These are phyloP conservation scores for Piprites chloris DNA, from an alignment of 2,113 vertebrate genomes.

Conservation along the genomic window DNA sequence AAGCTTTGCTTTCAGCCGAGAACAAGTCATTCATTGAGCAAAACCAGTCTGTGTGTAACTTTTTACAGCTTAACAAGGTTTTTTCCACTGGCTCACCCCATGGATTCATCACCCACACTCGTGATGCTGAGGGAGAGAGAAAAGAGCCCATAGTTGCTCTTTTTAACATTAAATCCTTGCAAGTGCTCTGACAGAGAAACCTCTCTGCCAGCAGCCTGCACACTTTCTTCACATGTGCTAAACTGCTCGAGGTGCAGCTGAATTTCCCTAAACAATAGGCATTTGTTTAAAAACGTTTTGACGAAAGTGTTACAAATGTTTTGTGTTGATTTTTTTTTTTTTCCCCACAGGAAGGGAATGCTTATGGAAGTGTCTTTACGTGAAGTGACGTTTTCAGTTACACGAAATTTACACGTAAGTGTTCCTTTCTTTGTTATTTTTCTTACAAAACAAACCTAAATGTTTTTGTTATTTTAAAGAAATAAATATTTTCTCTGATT, in stretches of 20 bases:
- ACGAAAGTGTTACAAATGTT: background rate
- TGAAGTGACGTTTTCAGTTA: background rate
- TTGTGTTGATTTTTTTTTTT: background rate
- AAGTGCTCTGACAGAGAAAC: background rate
- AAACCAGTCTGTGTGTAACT: background rate
- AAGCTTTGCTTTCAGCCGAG: background rate
- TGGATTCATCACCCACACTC: background rate
- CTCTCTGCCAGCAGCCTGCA: background rate
- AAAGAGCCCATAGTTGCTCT: background rate
- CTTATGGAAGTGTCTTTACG: background rate
- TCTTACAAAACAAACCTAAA: no score
- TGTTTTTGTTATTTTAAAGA: background rate
- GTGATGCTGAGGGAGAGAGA: background rate
- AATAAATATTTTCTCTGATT: fast-evolving
- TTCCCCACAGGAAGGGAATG: background rate
- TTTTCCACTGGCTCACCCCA: background rate
- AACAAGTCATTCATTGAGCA: background rate
- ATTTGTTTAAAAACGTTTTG: constrained; percentile 43
- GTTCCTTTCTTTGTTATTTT: background rate
- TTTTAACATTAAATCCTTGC: background rate
- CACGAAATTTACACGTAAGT: fast-evolving
- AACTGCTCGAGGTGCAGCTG: constrained; percentile 23
- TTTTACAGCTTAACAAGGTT: background rate
- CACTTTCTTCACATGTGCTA: background rate
- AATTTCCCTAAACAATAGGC: constrained; percentile 48